phyloP scores from a whole-genome alignment of 2,797 vertebrate species.

The Momotus momota region DNA sequence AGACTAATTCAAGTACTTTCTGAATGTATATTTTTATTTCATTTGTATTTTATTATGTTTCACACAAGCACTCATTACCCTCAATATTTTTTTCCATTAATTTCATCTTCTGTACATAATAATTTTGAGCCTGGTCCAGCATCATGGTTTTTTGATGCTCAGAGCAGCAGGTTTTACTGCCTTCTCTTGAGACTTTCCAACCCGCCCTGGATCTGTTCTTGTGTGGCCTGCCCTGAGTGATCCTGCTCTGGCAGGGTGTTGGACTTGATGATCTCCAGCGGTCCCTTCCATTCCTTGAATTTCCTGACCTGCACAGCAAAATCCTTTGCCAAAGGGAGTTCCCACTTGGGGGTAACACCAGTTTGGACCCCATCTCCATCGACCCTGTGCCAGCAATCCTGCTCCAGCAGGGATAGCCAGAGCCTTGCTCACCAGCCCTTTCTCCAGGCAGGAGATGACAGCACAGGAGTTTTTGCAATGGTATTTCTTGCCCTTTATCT shows the following conservation, averaged over 20 bases:
- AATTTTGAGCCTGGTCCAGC: background rate
- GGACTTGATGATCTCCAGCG: no score
- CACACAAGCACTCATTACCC: no score
- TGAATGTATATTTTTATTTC: background rate
- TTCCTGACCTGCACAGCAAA: background rate
- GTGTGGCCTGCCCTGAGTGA: no score
- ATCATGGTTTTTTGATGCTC: background rate
- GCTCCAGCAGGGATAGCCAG: fast-evolving
- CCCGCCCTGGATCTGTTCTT: no score
- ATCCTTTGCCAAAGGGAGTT: no score
- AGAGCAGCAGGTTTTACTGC: fast-evolving
- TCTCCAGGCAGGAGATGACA: fast-evolving
- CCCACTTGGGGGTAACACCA: background rate
- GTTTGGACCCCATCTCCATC: fast-evolving
- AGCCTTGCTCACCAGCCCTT: background rate
- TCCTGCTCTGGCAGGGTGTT: no score
- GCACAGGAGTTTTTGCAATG: background rate
- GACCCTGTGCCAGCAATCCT: background rate
- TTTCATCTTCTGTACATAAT: no score
- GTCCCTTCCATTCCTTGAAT: no score
- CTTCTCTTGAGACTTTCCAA: no score
- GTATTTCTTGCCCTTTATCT: background rate
- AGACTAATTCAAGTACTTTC: background rate
- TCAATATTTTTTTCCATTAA: no score
- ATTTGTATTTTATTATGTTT: no score